Base-by-base conservation (phyloP, 2,888 invertebrate species). In the Philopedon plagiatum region DNA sequence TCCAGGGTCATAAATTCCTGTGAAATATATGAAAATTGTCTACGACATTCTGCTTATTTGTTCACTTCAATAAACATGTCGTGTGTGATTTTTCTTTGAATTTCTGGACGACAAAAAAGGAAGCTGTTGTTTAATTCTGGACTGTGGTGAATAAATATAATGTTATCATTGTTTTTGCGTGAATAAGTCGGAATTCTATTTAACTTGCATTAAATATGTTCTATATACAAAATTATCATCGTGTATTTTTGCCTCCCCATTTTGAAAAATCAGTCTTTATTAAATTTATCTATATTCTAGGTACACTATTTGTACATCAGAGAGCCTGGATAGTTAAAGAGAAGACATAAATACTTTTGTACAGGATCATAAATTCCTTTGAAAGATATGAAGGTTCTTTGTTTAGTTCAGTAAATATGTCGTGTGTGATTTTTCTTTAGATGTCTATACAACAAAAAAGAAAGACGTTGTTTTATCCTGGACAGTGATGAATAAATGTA, bases 1-100 rank as follows among this genome's bases (percentile, higher is more conserved):
- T 58, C 44, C 11, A 32, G 61, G 71, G 69, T 75, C 71, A 44
- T 65, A 71, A 66, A 73, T 71, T 64, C 71, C 67, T 70, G 67
- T 63, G 71, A 68, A 63, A 65, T 62, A 71, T 75, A 75, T 77
- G 75, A 72, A 70, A 73, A 65, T 71, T 74, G 66, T 72, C 65
- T 71, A 73, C 74, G 76, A 74, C 76, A 72, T 75, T 70, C 73
- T 74, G 67, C 73, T 72, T 77, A 76, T 76, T 77, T 75, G 72
- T 72, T 72, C 62, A 39, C 44, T 56, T 57, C 29, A 44, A 61
- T 46, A 64, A 65, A 68, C 65, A 73, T 63, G 65, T 69, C 63
- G 49, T 68, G 60, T 67, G 46, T 67, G 67, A 49, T 51, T 64
- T 23, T 51, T 60, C 64, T 67, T 9, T 51, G 49, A 51, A 63